Evolutionary conservation across 2,888 invertebrate genomes (phyloP).

Genomic region (Leptogaster cylindrica): DNA sequence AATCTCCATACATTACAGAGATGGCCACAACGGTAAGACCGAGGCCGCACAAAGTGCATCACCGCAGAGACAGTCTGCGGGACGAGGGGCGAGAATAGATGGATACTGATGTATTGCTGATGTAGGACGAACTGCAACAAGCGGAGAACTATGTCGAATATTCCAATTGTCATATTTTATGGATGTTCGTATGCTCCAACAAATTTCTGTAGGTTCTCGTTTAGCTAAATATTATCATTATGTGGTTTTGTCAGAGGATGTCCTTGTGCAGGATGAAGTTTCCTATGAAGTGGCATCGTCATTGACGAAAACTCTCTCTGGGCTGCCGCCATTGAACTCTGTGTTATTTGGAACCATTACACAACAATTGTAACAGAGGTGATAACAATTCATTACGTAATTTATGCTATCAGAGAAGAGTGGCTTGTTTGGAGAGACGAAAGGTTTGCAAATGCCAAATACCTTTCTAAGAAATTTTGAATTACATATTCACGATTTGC

Average conservation of each 20-base stretch:
- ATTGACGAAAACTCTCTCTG: too few relatives aligned
- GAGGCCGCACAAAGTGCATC: conserved; percentile 2
- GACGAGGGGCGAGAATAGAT: conserved; percentile 9
- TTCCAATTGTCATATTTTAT: conserved; percentile 43
- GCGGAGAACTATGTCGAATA: conserved; percentile 39
- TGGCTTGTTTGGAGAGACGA: too few relatives aligned
- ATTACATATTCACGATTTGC: too few relatives aligned
- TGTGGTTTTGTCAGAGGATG: conserved; percentile 4
- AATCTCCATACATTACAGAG: conserved; percentile 39
- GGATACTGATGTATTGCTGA: conserved; percentile 20
- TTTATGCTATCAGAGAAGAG: too few relatives aligned
- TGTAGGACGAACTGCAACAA: background rate
- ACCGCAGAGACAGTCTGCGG: conserved; percentile 2
- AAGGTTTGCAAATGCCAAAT: too few relatives aligned
- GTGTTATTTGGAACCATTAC: too few relatives aligned
- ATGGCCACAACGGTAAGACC: conserved; percentile 18
- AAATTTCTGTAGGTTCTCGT: conserved; percentile 38
- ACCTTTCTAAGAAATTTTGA: too few relatives aligned
- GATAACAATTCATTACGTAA: too few relatives aligned
- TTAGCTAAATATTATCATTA: conserved; percentile 32
- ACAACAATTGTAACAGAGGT: too few relatives aligned
- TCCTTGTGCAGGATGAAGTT: too few relatives aligned
- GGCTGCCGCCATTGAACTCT: too few relatives aligned
- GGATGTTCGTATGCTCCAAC: conserved; percentile 26
- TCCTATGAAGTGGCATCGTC: too few relatives aligned